phyloP scores from a whole-genome alignment of 2,797 vertebrate genomes.

The Staurois parvus region DNA sequence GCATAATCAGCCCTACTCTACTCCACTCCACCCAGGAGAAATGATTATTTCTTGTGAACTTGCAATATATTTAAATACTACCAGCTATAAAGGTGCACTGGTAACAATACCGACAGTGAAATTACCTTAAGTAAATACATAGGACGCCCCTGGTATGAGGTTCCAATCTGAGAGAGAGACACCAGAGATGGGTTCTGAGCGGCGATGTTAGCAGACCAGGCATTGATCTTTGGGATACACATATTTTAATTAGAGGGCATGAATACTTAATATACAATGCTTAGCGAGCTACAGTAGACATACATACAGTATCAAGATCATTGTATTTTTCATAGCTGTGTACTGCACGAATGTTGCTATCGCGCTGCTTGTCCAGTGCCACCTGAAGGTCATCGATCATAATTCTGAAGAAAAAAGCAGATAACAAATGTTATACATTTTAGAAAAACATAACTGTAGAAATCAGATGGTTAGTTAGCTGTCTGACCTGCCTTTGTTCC shows the following conservation, averaged over 20 bases:
- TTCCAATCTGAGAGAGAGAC: conserved; percentile 83
- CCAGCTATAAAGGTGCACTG: too few species aligned
- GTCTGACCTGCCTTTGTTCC: too few species aligned
- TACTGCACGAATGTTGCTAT: conserved; percentile 68
- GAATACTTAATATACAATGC: too few species aligned
- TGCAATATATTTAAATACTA: too few species aligned
- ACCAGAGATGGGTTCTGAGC: conserved; percentile 80
- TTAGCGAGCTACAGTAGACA: not conserved
- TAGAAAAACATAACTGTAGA: not conserved
- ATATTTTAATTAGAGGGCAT: not conserved
- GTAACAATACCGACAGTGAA: too few species aligned
- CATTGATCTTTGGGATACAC: conserved; percentile 81
- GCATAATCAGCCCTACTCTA: too few species aligned
- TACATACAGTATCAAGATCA: conserved; percentile 80
- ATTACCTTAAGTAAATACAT: conserved; percentile 89
- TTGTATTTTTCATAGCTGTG: conserved; percentile 94
- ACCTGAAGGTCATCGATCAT: conserved; percentile 85
- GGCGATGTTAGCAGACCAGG: conserved; percentile 83
- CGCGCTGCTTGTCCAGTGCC: conserved; percentile 78
- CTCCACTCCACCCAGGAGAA: too few species aligned
- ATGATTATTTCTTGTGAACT: too few species aligned
- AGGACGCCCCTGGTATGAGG: conserved; percentile 83
- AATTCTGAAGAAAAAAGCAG: conserved; percentile 75
- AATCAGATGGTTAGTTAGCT: too few species aligned
- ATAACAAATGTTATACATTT: not conserved